Base-by-base conservation (phyloP, 2,113 vertebrate genomes). In the Neogale vison region DNA sequence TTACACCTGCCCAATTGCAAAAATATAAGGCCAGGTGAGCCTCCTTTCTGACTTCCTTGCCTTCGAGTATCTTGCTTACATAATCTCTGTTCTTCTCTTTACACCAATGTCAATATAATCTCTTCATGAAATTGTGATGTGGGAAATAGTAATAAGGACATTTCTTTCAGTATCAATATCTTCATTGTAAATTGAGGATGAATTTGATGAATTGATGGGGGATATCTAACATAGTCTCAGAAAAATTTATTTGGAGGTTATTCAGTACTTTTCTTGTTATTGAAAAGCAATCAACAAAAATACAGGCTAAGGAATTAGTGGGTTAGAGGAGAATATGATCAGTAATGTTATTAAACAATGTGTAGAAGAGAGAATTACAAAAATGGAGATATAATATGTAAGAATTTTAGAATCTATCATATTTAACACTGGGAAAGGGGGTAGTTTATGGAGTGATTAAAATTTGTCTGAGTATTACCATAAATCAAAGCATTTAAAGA, bases 401-500 rank as follows among this genome's bases (percentile, higher is more conserved):
- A n/a, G 6, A 45, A 69, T 39, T 93, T 93, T 36, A 47, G 31
- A 14, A 76, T 92, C 1, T 92, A 13, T 59, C 87, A 59, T 90
- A 94, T 82, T 92, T n/a, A 91, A 50, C 18, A 59, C 10, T 34
- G 55, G 17, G 6, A 47, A 90, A 91, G 82, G 24, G 7, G 15
- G 3, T 5, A 88, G n/a, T 29, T 67, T 83, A 18, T 94, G 52
- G 55, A 65, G 29, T 83, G 4, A 74, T 50, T 63, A 77, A 14
- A 1, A 57, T 80, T 23, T 90, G 1, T 84, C 36, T 94, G 13
- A 76, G 6, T 82, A 79, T 94, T 81, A 67, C 13, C 55, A 9
- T 57, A 85, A 93, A 89, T 92, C 11, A 94, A 92, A 11, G 23
- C 34, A 93, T 59, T 85, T 93, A 93, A 45, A 92, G 52, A 83